Evolutionary conservation across 2,888 invertebrate genomes (phyloP), one percentile per base, ranked within the genome.

Genomic region (Entomobrya multifasciata): DNA sequence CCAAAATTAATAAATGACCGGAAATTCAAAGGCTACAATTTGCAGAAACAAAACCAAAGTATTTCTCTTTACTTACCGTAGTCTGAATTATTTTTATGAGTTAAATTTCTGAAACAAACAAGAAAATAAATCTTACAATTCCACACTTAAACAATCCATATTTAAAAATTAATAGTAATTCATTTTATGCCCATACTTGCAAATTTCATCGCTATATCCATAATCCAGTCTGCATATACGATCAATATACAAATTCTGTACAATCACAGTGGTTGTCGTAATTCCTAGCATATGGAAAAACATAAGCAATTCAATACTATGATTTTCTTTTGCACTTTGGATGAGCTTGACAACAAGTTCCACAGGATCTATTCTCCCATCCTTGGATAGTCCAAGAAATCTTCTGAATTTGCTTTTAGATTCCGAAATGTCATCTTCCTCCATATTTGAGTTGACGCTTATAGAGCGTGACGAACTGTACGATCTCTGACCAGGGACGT

Each of bases 201-300:
- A 90, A 30, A 86, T 57, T 22, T 60, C 78, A 13, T 78, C 77
- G 1, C 77, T 13, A 49, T 80, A 79, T 25, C 74, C 55, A 41
- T 88, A 76, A 10, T 67, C 72, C 10, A 88, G 62, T 77, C 88
- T 74, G 72, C 90, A 90, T 4, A 90, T 89, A 1, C 90, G 76
- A 57, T 90, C 89, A 57, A 90, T 89, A 22, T 90, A 90, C 36
- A 90, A 76, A 78, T 89, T 87, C 70, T 90, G 90, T 10, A 90
- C 89, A 36, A 89, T 89, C 0, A 89, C 87, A 1, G 89, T 86
- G 8, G 89, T 89, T n/a, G 86, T 86, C 0, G 88, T 83, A 25
- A 79, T 81, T 17, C 84, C 90, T 25, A 88, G 55, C 90, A 90
- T 89, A 27, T 89, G 88, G 36, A 88, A 83, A 77, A 88, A 88